Percentiles rank a stretch among this genome's conserved stretches.
These are phyloP conservation scores for Hystrix brachyura DNA, from an alignment of 2,113 vertebrate species.

Conservation along the genomic window DNA sequence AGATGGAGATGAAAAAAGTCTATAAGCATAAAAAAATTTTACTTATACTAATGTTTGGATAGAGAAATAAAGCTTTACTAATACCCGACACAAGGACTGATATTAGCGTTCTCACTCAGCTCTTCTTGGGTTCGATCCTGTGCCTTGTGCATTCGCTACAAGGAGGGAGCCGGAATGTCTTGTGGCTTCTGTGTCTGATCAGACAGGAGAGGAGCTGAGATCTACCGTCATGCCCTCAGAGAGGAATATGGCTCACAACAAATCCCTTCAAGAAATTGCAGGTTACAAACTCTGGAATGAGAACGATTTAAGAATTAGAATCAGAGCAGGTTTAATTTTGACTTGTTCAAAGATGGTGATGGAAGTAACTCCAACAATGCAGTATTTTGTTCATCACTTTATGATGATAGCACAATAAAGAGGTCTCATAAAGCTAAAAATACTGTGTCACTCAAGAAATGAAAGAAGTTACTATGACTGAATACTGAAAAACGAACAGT, in stretches of 20 bases:
- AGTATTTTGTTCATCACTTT: slow-evolving; percentile 41
- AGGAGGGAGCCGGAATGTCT: background rate
- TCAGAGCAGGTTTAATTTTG: background rate
- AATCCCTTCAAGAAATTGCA: background rate
- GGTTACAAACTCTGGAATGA: background rate
- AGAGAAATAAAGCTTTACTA: background rate
- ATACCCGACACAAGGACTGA: background rate
- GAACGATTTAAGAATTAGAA: background rate
- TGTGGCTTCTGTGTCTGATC: background rate
- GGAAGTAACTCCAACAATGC: background rate
- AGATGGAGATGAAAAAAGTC: background rate
- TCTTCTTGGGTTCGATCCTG: background rate
- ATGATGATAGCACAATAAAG: background rate
- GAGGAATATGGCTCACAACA: background rate
- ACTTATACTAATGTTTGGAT: background rate
- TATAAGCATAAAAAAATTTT: background rate
- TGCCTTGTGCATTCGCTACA: background rate
- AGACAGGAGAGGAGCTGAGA: background rate
- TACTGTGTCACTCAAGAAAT: background rate
- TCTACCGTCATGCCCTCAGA: background rate
- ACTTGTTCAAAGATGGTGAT: background rate
- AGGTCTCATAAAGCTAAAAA: background rate
- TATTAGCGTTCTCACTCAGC: background rate
- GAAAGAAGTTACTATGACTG: background rate
- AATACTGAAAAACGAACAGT: background rate